phyloP scores from a whole-genome alignment of 2,797 vertebrate species.

The Rachycentron canadum region DNA sequence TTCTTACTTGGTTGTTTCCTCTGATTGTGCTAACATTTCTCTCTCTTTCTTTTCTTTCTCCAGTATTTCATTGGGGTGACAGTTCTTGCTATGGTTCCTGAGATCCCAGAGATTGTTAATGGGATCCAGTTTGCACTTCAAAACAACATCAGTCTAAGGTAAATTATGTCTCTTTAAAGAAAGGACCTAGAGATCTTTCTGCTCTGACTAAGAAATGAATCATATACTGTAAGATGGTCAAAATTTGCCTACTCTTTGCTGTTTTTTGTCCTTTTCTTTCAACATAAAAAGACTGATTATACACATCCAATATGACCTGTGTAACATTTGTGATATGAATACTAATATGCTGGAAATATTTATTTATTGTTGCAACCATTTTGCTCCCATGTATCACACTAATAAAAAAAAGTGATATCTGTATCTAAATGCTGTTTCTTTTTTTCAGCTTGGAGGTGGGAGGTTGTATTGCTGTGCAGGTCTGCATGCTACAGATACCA shows the following conservation, averaged over 20 bases:
- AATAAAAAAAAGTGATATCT: neutral
- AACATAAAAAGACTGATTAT: no score
- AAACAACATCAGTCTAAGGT: slow-evolving; percentile 94
- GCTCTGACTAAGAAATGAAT: no score
- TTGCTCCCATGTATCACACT: no score
- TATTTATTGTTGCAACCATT: no score
- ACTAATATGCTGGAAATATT: no score
- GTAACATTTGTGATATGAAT: no score
- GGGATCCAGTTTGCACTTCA: slow-evolving; percentile 94
- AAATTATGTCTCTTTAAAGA: slow-evolving; percentile 23
- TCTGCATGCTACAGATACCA: slow-evolving; percentile 97
- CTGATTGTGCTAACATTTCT: neutral
- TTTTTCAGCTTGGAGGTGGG: slow-evolving; percentile 90
- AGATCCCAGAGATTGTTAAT: slow-evolving; percentile 93
- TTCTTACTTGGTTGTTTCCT: neutral
- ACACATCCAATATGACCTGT: no score
- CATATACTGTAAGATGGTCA: no score
- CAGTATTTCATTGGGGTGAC: slow-evolving; percentile 94
- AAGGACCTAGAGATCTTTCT: neutral
- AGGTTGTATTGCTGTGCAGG: slow-evolving; percentile 92
- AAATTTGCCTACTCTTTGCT: no score
- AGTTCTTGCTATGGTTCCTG: slow-evolving; percentile 90
- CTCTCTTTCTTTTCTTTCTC: slow-evolving; percentile 3
- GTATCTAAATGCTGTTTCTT: slow-evolving; percentile 4
- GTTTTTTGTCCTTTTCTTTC: no score